A percentile compares a stretch with the other conserved stretches of the same genome.
phyloP scores from a whole-genome alignment of 2,113 vertebrate species.

The Oreochromis niloticus region DNA sequence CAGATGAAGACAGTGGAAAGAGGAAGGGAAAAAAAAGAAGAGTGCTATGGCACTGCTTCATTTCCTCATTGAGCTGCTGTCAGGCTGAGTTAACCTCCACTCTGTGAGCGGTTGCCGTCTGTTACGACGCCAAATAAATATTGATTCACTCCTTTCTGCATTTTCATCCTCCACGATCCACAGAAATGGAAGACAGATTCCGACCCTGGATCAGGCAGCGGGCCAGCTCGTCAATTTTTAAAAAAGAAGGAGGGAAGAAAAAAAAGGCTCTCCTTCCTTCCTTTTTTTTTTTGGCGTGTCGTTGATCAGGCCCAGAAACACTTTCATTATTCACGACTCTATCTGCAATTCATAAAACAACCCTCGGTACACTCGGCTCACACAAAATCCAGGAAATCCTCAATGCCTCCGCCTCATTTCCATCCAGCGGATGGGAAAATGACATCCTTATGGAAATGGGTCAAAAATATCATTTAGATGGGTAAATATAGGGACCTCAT shows the following conservation, averaged over 20 bases:
- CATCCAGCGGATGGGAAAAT: constrained; percentile 38
- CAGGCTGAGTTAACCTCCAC: constrained; percentile 49
- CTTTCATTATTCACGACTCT: constrained; percentile 61
- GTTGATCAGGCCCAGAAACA: constrained; percentile 44
- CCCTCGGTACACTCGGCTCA: not conserved
- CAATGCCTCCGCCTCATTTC: constrained; percentile 38
- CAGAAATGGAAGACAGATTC: constrained; percentile 15
- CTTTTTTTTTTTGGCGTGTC: not conserved
- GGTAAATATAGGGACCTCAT: constrained; percentile 56
- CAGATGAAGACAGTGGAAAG: not conserved
- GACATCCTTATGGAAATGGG: constrained; percentile 61
- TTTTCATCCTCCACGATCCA: constrained; percentile 23
- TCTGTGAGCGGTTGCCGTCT: constrained; percentile 17
- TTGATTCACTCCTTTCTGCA: constrained; percentile 48
- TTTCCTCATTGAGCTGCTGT: constrained; percentile 62
- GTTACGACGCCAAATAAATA: constrained; percentile 55
- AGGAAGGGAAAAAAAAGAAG: not conserved
- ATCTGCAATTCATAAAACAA: constrained; percentile 61
- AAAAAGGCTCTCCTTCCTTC: not conserved
- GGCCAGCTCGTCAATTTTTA: not conserved
- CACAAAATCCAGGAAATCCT: constrained; percentile 25
- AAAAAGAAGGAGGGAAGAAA: not conserved
- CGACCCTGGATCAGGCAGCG: constrained; percentile 1
- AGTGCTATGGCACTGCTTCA: constrained; percentile 20
- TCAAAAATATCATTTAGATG: constrained; percentile 53